Evolutionary conservation across 53 echinoderm and acorn worm genomes (phyloP).

Genomic region (Arbacia lixula): DNA sequence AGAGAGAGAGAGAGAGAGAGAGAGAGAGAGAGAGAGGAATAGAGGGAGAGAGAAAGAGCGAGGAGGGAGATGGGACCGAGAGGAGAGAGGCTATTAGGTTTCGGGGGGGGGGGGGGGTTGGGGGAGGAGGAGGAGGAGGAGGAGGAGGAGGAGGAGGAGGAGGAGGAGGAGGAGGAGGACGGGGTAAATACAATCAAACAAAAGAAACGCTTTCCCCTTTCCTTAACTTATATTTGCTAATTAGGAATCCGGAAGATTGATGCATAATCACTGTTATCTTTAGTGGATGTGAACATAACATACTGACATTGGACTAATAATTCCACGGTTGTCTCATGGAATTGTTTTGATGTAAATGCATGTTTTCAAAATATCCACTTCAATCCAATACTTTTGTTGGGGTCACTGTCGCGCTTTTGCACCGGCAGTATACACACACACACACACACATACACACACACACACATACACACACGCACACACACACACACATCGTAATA

Average conservation of each 20-base stretch:
- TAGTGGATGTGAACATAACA: constrained; percentile 5
- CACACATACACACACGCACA: background rate
- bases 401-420: no score
- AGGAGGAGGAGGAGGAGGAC: background rate
- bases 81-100: background rate
- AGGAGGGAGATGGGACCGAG: background rate
- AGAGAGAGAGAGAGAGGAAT: background rate
- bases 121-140: background rate
- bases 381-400: no score
- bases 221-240: no score
- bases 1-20: background rate
- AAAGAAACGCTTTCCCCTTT: background rate
- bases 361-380: no score
- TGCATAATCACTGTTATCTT: background rate
- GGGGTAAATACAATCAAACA: background rate
- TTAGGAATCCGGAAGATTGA: no score
- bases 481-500: background rate
- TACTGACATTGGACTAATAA: no score
- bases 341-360: no score
- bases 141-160: background rate
- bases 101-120: background rate
- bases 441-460: background rate
- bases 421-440: background rate
- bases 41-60: background rate
- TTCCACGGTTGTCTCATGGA: no score